Evolutionary conservation across 2,113 vertebrate species (phyloP).

Genomic region (Gnathonemus longibarbis): DNA sequence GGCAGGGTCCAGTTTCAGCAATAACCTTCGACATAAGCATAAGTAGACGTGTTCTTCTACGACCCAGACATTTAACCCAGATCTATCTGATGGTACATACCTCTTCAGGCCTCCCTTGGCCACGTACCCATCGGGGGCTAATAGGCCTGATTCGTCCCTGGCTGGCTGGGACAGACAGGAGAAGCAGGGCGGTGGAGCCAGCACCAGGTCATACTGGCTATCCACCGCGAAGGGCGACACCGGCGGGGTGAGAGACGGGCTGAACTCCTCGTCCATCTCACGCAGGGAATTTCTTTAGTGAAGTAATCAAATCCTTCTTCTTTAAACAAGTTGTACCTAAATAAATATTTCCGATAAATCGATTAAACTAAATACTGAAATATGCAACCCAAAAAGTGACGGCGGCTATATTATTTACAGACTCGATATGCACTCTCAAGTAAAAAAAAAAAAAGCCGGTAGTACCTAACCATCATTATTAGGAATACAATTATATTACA

Average conservation of each 20-base stretch:
- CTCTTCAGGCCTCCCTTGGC: slow-evolving; percentile 78
- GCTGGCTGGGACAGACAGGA: slow-evolving; percentile 66
- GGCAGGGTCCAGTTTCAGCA: slow-evolving; percentile 82
- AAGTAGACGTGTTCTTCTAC: background rate
- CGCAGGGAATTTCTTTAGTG: background rate
- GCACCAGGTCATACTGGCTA: slow-evolving; percentile 53
- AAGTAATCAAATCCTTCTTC: background rate
- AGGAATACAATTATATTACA: background rate
- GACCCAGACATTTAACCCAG: background rate
- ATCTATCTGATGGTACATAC: slow-evolving; percentile 44
- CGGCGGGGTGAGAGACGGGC: slow-evolving; percentile 51
- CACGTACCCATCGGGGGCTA: slow-evolving; percentile 72
- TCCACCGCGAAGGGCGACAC: slow-evolving; percentile 66
- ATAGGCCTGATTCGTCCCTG: slow-evolving; percentile 51
- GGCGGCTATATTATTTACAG: background rate
- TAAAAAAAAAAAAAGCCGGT: background rate
- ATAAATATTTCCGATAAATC: background rate
- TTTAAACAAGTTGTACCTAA: background rate
- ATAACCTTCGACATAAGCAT: slow-evolving; percentile 55
- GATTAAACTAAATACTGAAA: background rate
- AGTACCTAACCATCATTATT: background rate
- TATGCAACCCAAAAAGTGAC: background rate
- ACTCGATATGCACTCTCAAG: background rate
- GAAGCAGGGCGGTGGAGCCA: slow-evolving; percentile 63
- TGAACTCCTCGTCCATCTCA: slow-evolving; percentile 69